phyloP scores from a whole-genome alignment of 2,113 vertebrate genomes.

The Phaethon lepturus region DNA sequence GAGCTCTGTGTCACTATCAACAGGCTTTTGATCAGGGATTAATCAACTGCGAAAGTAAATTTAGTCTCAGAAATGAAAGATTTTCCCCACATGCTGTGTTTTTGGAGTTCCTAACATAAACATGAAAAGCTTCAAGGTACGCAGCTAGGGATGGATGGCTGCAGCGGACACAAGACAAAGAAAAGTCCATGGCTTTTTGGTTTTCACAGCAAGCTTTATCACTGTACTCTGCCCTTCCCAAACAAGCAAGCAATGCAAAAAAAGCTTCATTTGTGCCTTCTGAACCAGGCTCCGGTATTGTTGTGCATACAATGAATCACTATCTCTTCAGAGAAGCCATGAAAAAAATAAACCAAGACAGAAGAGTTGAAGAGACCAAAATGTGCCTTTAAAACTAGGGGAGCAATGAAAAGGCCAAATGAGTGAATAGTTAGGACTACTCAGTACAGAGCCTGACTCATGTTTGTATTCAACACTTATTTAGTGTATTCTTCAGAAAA shows the following conservation, averaged over 20 bases:
- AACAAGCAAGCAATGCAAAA: not conserved
- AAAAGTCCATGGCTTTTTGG: not conserved
- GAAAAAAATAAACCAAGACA: not conserved
- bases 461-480: not conserved
- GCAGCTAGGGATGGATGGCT: not conserved
- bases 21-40: not conserved
- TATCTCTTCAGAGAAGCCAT: not conserved
- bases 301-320: not conserved
- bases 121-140: not conserved
- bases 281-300: not conserved
- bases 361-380: not conserved
- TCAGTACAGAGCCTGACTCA: not conserved
- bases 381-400: not conserved
- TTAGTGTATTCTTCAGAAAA: not conserved
- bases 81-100: not conserved
- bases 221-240: not conserved
- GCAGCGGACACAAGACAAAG: not conserved
- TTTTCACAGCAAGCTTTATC: not conserved
- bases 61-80: not conserved
- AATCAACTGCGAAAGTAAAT: not conserved
- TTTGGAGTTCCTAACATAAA: not conserved
- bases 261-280: not conserved
- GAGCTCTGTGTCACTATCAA: not conserved
- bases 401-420: not conserved
- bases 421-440: not conserved